Percentiles rank a stretch among this genome's conserved stretches.
These are phyloP conservation scores for Gallinago solitaria DNA, from an alignment of 2,797 vertebrate genomes.

Conservation along the genomic window DNA sequence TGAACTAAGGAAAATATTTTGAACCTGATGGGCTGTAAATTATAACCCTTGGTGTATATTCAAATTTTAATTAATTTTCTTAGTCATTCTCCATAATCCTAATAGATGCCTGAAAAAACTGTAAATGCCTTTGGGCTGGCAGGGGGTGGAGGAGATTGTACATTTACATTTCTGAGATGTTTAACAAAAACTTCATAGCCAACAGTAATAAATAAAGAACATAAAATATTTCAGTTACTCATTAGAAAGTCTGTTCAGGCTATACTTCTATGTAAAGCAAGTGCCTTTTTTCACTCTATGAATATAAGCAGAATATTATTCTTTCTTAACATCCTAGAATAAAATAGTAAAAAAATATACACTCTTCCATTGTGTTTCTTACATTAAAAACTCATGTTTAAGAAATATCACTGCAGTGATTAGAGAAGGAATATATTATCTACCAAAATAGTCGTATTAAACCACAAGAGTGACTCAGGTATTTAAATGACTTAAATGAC, in stretches of 20 bases:
- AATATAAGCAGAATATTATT: neutral
- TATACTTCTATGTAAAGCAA: neutral
- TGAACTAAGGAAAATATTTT: conserved; percentile 45
- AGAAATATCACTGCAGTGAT: neutral
- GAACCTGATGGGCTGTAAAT: conserved; percentile 31
- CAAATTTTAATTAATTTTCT: conserved; percentile 55
- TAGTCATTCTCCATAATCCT: conserved; percentile 24
- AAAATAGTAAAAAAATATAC: neutral
- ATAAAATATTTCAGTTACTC: neutral
- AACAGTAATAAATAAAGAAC: neutral
- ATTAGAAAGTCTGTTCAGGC: neutral
- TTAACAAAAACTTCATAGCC: neutral
- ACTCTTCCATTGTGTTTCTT: neutral
- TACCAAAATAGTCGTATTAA: neutral
- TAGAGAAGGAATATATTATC: neutral
- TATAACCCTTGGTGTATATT: conserved; percentile 36
- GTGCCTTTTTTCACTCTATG: neutral
- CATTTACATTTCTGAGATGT: neutral
- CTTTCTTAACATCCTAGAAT: neutral
- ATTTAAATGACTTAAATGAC: neutral
- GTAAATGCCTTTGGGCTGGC: neutral
- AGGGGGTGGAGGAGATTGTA: accelerated
- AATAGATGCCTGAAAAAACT: neutral
- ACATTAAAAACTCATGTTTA: neutral
- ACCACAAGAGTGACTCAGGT: neutral